Evolutionary conservation across 2,113 vertebrate species (phyloP).

Genomic region (Sceloporus tristichus): DNA sequence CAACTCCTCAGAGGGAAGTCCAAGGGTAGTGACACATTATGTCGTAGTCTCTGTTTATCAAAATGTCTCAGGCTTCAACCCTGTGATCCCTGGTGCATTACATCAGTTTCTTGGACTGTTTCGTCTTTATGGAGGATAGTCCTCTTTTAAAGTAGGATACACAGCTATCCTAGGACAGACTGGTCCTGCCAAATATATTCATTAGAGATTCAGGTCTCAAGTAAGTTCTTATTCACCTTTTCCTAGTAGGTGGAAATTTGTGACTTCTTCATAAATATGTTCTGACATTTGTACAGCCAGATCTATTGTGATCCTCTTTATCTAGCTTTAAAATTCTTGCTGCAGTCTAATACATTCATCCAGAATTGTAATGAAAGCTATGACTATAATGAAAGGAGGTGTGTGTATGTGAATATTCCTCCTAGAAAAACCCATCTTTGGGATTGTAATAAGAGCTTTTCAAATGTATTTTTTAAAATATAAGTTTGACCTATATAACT

Average conservation of each 20-base stretch:
- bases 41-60: too few relatives aligned
- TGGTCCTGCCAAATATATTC: not conserved
- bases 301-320: not conserved
- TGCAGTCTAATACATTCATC: not conserved
- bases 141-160: not conserved
- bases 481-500: not conserved
- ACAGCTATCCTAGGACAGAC: not conserved
- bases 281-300: not conserved
- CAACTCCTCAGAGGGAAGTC: too few relatives aligned
- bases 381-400: too few relatives aligned
- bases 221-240: not conserved
- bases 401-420: not conserved
- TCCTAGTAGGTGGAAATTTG: not conserved
- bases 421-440: not conserved
- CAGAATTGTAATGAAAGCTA: not conserved
- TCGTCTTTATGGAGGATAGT: not conserved
- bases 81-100: too few relatives aligned
- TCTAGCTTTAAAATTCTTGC: not conserved
- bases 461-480: not conserved
- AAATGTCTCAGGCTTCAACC: too few relatives aligned
- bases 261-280: too few relatives aligned
- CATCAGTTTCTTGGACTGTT: too few relatives aligned
- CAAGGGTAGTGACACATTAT: too few relatives aligned
- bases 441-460: not conserved
- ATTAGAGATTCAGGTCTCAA: not conserved